Base-by-base conservation (phyloP, 2,888 invertebrate species). In the Anthophora plumipes region DNA sequence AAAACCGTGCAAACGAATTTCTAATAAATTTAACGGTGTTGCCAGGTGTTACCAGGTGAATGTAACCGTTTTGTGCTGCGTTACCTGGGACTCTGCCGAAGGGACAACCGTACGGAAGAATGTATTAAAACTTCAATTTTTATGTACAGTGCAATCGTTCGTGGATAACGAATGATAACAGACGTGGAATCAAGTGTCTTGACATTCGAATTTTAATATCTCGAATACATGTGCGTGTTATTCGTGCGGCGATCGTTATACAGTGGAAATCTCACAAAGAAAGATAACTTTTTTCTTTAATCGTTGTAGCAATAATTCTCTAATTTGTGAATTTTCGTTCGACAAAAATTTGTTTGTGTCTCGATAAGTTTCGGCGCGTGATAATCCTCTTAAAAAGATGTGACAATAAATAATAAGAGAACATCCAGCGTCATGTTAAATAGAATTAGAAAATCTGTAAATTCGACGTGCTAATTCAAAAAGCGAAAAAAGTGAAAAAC, bases 1-100 rank as follows among this genome's bases (percentile, higher is more conserved):
- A 57, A 60, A 2, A 17, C 8, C 25, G 43, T 43, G 57, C 22
- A 22, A 61, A 25, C 17, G 60, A 57, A 48, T 71, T 74, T 70
- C 55, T 37, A 61, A 54, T 20, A 59, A 63, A 76, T 75, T 64
- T 20, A 72, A 82, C 84, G 80, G 80, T 80, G 87, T 88, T 88
- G 87, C 87, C 88, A 88, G 88, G 85, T 87, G 85, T 86, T 74
- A 82, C 85, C 83, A 89, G 85, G 88, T 88, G 87, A 89, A 83
- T 80, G 86, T 85, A 80, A 83, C 80, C 82, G 85, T 88, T 82
- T 89, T 76, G 86, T 78, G 78, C 79, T 76, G 85, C 75, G 81
- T 80, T 85, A 85, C 85, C 85, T 85, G 82, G 52, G 59, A 79
- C 66, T 50, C 61, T 46, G 55, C 63, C 31, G 75, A 77, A 68